Conservation (phyloP, 2,113 vertebrate genomes). For the Bothrops jararaca region DNA sequence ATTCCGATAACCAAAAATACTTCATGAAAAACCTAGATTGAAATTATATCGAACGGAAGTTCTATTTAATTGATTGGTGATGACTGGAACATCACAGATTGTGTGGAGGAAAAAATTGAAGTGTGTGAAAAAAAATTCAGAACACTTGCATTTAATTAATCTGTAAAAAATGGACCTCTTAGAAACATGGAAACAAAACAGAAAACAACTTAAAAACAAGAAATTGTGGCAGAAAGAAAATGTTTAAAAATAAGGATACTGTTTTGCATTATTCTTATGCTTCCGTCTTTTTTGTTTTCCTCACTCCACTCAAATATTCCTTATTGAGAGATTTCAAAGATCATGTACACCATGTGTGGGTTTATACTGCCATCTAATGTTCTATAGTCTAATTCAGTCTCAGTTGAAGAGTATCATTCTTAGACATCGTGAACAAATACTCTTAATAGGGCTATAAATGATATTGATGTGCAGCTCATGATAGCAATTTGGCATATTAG, state of each 20-base stretch:
- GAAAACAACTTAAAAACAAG: constrained; percentile 8
- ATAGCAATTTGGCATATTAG: not conserved
- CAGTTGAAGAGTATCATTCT: not conserved
- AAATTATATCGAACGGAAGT: not conserved
- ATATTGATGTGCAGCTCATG: not conserved
- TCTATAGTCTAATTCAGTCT: not conserved
- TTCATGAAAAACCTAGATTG: not conserved
- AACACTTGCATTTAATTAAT: constrained; percentile 14
- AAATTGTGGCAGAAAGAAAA: not conserved
- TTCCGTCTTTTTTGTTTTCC: not conserved
- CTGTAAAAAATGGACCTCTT: not conserved
- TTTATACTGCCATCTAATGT: constrained; percentile 69
- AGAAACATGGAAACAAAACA: constrained; percentile 5
- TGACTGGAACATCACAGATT: not conserved
- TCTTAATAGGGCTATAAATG: not conserved
- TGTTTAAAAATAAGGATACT: constrained; percentile 12
- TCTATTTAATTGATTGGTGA: not conserved
- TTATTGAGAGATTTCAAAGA: constrained; percentile 17
- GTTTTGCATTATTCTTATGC: not conserved
- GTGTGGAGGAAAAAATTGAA: not conserved
- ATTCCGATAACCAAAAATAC: not conserved
- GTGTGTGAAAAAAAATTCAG: not conserved
- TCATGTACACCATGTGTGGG: constrained; percentile 11
- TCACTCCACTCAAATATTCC: constrained; percentile 1
- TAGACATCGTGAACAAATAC: not conserved